phyloP scores from a whole-genome alignment of 1,140 invertebrate genomes.

The Diachasmimorpha longicaudata region DNA sequence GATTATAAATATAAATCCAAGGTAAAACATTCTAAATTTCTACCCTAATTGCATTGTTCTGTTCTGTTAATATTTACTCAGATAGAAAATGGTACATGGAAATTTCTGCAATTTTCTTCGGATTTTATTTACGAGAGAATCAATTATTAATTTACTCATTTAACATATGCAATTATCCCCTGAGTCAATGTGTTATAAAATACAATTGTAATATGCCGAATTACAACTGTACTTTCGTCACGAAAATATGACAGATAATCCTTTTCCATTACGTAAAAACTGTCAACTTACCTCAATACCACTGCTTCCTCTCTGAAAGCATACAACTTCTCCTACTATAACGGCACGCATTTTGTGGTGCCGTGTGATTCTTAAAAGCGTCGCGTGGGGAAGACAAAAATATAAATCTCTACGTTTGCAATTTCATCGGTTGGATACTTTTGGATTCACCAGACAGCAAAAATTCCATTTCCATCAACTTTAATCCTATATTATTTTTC shows the following conservation, averaged over 20 bases:
- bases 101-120: neutral
- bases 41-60: neutral
- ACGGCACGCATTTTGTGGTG: conserved; percentile 45
- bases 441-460: neutral
- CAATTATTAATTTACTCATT: neutral
- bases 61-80: neutral
- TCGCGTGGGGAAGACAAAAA: conserved; percentile 54
- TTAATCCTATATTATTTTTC: no score
- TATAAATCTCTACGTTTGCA: conserved; percentile 43
- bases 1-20: neutral
- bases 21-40: no score
- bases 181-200: no score
- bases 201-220: no score
- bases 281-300: neutral
- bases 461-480: neutral
- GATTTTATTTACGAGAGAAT: neutral
- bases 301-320: neutral
- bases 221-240: no score
- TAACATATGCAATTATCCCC: neutral
- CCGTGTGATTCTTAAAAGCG: conserved; percentile 44
- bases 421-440: neutral
- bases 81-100: neutral
- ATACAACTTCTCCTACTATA: neutral
- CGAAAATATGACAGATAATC: no score
- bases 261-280: no score